Percentiles rank a stretch among this genome's conserved stretches.
phyloP scores from a whole-genome alignment of 2,113 vertebrate species.

The Pungitius pungitius region DNA sequence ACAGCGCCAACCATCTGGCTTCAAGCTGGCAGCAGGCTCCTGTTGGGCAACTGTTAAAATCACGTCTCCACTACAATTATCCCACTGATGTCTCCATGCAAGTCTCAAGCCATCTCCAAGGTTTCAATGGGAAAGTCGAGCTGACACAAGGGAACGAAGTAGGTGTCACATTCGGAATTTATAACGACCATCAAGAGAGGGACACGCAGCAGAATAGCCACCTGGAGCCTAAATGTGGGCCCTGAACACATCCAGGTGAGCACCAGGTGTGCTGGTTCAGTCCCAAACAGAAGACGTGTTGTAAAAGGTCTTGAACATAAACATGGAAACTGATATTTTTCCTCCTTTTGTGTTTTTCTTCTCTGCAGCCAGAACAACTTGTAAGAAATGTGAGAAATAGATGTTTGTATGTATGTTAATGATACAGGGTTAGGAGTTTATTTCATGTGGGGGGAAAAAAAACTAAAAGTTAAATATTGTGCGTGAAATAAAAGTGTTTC shows the following conservation, averaged over 20 bases:
- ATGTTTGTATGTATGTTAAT: neutral
- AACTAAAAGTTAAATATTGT: neutral
- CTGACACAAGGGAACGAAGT: neutral
- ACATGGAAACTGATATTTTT: too few relatives aligned
- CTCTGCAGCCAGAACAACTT: neutral
- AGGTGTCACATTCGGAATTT: neutral
- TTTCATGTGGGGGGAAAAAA: neutral
- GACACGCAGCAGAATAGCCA: neutral
- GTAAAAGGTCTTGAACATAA: neutral
- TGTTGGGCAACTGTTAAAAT: constrained; percentile 52
- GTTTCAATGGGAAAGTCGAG: constrained; percentile 6
- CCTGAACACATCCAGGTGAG: constrained; percentile 15
- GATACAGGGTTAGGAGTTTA: neutral
- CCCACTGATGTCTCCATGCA: neutral
- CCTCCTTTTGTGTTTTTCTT: neutral
- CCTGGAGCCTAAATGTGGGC: neutral
- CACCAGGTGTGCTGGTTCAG: constrained; percentile 12
- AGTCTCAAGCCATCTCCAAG: neutral
- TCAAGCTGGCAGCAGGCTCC: constrained; percentile 48
- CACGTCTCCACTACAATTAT: constrained; percentile 29
- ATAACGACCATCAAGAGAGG: neutral
- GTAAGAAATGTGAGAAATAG: neutral
- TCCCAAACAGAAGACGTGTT: neutral
- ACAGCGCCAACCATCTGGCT: constrained; percentile 55
- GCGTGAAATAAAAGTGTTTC: neutral